phyloP scores from a whole-genome alignment of 2,113 vertebrate genomes.

The Eurystomus gularis region DNA sequence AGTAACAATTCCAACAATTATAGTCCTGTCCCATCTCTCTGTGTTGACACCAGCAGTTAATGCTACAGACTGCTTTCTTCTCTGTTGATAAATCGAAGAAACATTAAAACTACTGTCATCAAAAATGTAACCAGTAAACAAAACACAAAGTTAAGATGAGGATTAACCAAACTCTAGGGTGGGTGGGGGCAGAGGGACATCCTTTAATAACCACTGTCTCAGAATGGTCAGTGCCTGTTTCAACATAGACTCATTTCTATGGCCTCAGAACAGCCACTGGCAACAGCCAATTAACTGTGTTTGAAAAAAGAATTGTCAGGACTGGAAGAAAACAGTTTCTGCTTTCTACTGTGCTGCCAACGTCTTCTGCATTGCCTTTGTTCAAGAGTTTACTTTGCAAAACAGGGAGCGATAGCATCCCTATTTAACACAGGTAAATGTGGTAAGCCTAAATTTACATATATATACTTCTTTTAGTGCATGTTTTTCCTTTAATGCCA shows the following conservation, averaged over 20 bases:
- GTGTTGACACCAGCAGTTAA: constrained; percentile 1
- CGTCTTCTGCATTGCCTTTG: background rate
- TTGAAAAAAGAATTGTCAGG: background rate
- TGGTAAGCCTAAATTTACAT: background rate
- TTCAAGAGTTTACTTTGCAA: background rate
- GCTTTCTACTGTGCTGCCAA: background rate
- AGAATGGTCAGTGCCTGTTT: background rate
- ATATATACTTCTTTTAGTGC: background rate
- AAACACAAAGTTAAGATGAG: background rate
- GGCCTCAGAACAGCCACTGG: background rate
- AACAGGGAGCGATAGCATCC: background rate
- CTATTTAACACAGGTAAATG: background rate
- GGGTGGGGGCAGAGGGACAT: background rate
- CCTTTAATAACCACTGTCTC: background rate
- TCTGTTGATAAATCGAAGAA: constrained; percentile 6
- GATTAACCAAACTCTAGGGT: background rate
- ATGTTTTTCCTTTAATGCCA: background rate
- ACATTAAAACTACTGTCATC: background rate
- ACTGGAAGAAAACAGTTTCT: background rate
- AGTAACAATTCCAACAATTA: constrained; percentile 27
- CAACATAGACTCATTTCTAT: background rate
- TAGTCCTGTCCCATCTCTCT: background rate
- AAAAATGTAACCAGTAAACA: background rate
- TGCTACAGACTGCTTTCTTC: background rate
- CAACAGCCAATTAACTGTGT: background rate